These are phyloP conservation scores for Fulica atra DNA, from an alignment of 2,113 vertebrate genomes.

Conservation along the genomic window DNA sequence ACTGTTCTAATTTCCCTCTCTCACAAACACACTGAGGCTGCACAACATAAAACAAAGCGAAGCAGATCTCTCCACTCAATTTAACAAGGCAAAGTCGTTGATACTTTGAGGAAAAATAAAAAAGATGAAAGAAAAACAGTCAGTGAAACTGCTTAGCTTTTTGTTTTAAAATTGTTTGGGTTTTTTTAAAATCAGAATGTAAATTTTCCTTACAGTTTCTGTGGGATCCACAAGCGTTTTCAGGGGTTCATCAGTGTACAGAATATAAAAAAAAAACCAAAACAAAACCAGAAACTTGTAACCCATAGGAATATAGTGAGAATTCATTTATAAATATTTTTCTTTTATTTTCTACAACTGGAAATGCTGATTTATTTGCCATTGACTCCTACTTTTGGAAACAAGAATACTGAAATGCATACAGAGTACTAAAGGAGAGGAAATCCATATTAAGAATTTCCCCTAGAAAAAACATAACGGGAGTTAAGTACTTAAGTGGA, in stretches of 20 bases:
- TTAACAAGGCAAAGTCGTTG: conserved; percentile 72
- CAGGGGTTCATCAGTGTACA: conserved; percentile 44
- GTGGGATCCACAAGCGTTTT: conserved; percentile 65
- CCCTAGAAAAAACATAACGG: conserved; percentile 74
- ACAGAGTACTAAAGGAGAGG: conserved; percentile 64
- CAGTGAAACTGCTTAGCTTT: conserved; percentile 74
- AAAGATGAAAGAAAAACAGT: conserved; percentile 69
- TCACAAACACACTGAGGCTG: conserved; percentile 76
- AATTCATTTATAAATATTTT: conserved; percentile 63
- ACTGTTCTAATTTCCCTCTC: conserved; percentile 76
- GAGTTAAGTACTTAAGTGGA: conserved; percentile 66
- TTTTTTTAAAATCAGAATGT: conserved; percentile 34
- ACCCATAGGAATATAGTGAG: conserved; percentile 47
- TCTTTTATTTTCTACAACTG: conserved; percentile 66
- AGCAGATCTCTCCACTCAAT: conserved; percentile 66
- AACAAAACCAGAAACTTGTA: conserved; percentile 36
- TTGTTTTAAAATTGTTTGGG: conserved; percentile 62
- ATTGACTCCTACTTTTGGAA: conserved; percentile 35
- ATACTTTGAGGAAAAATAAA: conserved; percentile 73
- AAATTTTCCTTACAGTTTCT: conserved; percentile 65
- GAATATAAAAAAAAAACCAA: neutral
- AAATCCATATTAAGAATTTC: conserved; percentile 70
- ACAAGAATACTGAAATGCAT: conserved; percentile 69
- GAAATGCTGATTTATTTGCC: conserved; percentile 64
- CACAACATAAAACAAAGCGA: conserved; percentile 74